Evolutionary conservation across 2,797 vertebrate genomes (phyloP).

Genomic region (Mormyrops attenuatus): DNA sequence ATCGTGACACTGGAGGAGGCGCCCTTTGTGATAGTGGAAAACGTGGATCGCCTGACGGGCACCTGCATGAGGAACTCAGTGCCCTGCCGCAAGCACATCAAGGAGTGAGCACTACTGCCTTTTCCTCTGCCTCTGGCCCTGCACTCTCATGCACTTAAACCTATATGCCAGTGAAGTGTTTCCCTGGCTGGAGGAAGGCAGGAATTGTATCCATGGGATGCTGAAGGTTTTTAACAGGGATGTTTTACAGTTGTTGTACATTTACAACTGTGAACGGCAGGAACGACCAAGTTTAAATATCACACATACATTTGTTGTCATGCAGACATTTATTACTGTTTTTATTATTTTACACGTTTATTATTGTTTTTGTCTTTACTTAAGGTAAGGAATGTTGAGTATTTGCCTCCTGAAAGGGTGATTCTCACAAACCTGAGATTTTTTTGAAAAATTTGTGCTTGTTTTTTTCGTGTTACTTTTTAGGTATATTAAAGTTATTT

Average conservation of each 20-base stretch:
- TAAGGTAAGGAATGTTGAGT: not conserved
- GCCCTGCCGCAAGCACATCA: conserved; percentile 87
- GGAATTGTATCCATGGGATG: not conserved
- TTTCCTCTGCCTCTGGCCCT: not conserved
- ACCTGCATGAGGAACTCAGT: conserved; percentile 94
- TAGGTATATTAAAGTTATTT: not conserved
- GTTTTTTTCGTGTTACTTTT: not conserved
- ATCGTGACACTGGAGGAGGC: conserved; percentile 97
- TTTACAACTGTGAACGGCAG: not conserved
- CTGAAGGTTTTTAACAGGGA: not conserved
- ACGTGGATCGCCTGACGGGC: conserved; percentile 90
- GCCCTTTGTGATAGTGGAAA: conserved; percentile 94
- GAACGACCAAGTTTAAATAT: not conserved
- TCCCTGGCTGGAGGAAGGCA: not conserved
- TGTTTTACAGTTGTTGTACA: not conserved
- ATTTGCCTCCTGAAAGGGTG: not conserved
- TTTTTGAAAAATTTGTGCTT: not conserved
- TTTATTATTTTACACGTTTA: not conserved
- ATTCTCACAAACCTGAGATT: not conserved
- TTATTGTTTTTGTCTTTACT: not conserved
- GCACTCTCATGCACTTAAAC: not conserved
- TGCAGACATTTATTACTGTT: not conserved
- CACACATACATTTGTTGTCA: not conserved
- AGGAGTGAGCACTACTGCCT: conserved; percentile 69
- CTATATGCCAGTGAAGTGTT: not conserved